phyloP scores from a whole-genome alignment of 2,113 vertebrate species.

The Entosphenus tridentatus region DNA sequence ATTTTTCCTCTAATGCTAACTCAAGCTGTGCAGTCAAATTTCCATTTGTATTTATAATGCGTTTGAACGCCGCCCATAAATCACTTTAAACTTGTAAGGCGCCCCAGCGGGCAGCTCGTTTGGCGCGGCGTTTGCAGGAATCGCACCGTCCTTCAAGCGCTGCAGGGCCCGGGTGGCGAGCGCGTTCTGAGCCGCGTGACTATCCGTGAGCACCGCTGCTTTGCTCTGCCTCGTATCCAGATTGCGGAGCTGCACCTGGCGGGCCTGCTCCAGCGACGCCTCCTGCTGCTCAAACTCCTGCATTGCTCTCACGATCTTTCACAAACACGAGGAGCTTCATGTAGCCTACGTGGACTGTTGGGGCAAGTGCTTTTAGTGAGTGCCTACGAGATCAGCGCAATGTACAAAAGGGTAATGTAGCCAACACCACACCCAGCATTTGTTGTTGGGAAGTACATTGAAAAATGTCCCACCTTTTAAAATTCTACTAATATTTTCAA shows the following conservation, averaged over 20 bases:
- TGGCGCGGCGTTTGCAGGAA: too few species aligned
- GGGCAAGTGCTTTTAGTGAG: neutral
- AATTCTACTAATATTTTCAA: too few species aligned
- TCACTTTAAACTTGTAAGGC: too few species aligned
- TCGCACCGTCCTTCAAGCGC: too few species aligned
- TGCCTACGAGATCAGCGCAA: neutral
- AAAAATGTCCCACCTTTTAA: too few species aligned
- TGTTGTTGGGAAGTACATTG: too few species aligned
- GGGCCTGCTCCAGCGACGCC: conserved; percentile 16
- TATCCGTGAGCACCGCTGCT: conserved; percentile 14
- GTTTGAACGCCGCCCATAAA: too few species aligned
- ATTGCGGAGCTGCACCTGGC: conserved; percentile 14
- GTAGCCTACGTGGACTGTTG: neutral
- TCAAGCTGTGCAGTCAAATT: conserved; percentile 15
- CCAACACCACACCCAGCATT: neutral
- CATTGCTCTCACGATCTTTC: conserved; percentile 25
- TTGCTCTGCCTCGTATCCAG: conserved; percentile 17
- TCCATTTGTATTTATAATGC: conserved; percentile 16
- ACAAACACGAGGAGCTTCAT: neutral
- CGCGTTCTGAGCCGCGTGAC: conserved; percentile 13
- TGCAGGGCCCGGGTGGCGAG: too few species aligned
- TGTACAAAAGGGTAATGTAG: neutral
- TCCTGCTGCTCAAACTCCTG: conserved; percentile 16
- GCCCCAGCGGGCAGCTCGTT: too few species aligned
- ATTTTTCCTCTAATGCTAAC: too few species aligned